phyloP scores from a whole-genome alignment of 1,140 invertebrate species.

The Brachionus rotundiformis region DNA sequence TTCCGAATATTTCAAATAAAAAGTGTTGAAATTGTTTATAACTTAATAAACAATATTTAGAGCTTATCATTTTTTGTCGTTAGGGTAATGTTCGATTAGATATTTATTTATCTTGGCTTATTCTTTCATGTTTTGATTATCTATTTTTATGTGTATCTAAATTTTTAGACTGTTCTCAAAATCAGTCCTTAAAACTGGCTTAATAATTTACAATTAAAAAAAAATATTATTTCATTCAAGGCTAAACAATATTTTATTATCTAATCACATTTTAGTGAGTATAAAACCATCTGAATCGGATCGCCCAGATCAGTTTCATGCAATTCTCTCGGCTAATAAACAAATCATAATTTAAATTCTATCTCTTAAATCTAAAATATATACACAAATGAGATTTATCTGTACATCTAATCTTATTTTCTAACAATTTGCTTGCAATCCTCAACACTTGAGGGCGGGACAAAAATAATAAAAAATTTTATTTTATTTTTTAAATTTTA shows the following conservation, averaged over 20 bases:
- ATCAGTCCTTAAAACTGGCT: neutral
- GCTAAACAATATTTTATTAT: neutral
- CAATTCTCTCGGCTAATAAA: neutral
- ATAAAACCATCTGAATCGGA: neutral
- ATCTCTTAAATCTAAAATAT: conserved; percentile 18
- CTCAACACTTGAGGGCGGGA: neutral
- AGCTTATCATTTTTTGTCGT: conserved; percentile 32
- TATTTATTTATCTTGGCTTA: neutral
- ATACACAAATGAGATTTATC: neutral
- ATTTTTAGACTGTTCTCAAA: too few species aligned
- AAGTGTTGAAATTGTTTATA: conserved; percentile 34
- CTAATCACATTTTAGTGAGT: neutral
- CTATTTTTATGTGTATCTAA: too few species aligned
- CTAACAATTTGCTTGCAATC: neutral
- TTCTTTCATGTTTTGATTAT: too few species aligned
- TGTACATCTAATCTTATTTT: neutral
- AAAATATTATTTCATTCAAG: too few species aligned
- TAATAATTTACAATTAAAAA: too few species aligned
- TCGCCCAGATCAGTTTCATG: neutral
- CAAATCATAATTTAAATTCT: neutral
- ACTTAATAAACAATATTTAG: conserved; percentile 1
- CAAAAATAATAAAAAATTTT: too few species aligned
- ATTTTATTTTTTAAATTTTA: neutral
- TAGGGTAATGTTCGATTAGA: conserved; percentile 15
- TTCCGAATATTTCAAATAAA: conserved; percentile 41